Conservation (phyloP, 2,888 invertebrate genomes). For the Epistrophella euchroma region DNA sequence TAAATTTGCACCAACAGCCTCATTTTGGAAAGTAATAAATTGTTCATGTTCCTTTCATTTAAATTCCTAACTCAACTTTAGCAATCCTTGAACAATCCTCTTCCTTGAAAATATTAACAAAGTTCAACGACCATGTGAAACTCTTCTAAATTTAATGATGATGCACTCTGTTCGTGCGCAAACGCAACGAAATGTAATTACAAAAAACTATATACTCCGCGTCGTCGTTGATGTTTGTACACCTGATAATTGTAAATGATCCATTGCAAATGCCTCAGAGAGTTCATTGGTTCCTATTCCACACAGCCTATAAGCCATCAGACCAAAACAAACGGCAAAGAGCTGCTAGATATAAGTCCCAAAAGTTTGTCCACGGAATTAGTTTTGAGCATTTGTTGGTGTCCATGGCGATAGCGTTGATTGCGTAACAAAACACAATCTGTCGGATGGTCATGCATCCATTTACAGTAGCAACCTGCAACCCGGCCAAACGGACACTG, state of each 20-base stretch:
- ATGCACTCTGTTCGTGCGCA: constrained; percentile 62
- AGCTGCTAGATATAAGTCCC: constrained; percentile 29
- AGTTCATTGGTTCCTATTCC: constrained; percentile 30
- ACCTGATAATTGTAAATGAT: constrained; percentile 75
- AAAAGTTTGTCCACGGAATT: constrained; percentile 75
- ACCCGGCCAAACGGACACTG: constrained; percentile 1
- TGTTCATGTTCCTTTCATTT: background rate
- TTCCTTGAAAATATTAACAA: constrained; percentile 23
- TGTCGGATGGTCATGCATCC: constrained; percentile 27
- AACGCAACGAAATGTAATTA: constrained; percentile 67
- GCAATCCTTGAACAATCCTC: background rate
- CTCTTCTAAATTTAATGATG: constrained; percentile 50
- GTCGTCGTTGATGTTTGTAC: constrained; percentile 58
- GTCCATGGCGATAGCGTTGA: constrained; percentile 52
- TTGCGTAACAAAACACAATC: constrained; percentile 71
- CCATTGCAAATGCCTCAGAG: constrained; percentile 49
- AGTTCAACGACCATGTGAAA: constrained; percentile 49
- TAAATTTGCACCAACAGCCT: too few relatives aligned
- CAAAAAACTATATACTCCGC: constrained; percentile 65
- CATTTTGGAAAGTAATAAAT: background rate
- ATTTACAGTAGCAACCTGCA: constrained; percentile 55
- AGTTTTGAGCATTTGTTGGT: constrained; percentile 68
- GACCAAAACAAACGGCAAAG: constrained; percentile 26
- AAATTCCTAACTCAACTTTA: background rate
- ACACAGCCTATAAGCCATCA: constrained; percentile 4